A percentile compares a stretch with the other conserved stretches of the same genome.
These are phyloP conservation scores for Siniperca scherzeri DNA, from an alignment of 2,797 vertebrate genomes.

Conservation along the genomic window DNA sequence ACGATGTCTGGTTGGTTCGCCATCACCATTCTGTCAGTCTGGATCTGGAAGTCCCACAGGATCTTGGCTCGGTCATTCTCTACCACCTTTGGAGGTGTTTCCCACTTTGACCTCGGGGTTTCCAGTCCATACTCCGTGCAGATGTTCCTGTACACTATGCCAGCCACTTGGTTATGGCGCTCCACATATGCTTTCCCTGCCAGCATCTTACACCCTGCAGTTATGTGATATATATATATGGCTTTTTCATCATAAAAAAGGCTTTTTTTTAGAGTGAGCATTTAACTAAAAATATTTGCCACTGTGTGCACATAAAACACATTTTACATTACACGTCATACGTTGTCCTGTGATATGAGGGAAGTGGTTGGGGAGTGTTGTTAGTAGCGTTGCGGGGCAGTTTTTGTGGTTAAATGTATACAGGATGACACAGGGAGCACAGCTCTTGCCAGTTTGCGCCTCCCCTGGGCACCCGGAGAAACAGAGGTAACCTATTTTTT, in stretches of 20 bases:
- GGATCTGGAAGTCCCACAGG: too few relatives aligned
- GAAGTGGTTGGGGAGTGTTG: conserved; percentile 25
- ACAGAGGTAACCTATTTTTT: conserved; percentile 84
- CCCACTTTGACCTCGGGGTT: too few relatives aligned
- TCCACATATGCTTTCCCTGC: too few relatives aligned
- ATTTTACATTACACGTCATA: neutral
- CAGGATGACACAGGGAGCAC: conserved; percentile 69
- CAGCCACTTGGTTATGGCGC: too few relatives aligned
- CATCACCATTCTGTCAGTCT: too few relatives aligned
- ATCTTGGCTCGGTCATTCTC: too few relatives aligned
- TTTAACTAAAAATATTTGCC: neutral
- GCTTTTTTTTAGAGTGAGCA: neutral
- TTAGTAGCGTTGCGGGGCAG: conserved; percentile 56
- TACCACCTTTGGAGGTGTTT: too few relatives aligned
- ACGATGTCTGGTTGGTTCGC: too few relatives aligned
- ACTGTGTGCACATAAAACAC: conserved; percentile 23
- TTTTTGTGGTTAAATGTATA: conserved; percentile 75
- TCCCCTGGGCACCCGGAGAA: conserved; percentile 70
- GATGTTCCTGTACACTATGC: too few relatives aligned
- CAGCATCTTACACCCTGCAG: too few relatives aligned
- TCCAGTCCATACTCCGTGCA: too few relatives aligned
- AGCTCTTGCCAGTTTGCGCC: conserved; percentile 59
- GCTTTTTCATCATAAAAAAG: neutral
- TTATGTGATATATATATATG: too few relatives aligned
- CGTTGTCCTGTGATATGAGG: conserved; percentile 12